A percentile compares a stretch with the other conserved stretches of the same genome.
Evolutionary conservation across 1,140 invertebrate species (phyloP).

Genomic region (Chrysoperla carnea): DNA sequence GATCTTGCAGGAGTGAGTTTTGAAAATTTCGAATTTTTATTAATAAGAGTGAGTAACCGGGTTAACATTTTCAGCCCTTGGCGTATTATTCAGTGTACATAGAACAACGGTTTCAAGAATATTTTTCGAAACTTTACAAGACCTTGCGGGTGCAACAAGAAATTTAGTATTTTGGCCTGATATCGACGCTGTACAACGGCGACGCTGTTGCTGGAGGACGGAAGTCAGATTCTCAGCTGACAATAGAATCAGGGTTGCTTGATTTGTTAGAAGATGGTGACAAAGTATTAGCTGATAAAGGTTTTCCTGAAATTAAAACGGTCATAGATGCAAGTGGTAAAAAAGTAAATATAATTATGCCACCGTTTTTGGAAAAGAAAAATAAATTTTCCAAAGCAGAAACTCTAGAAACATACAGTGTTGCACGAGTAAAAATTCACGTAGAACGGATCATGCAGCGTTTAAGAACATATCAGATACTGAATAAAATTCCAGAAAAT

Average conservation of each 20-base stretch:
- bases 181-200: conserved; percentile 6
- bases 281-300: too few species aligned
- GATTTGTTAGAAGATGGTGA: too few species aligned
- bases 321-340: too few species aligned
- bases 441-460: conserved; percentile 17
- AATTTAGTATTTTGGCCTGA: conserved; percentile 12
- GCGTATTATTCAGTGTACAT: conserved; percentile 6
- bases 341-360: too few species aligned
- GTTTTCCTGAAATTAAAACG: too few species aligned
- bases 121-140: conserved; percentile 6
- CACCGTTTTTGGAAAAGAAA: too few species aligned
- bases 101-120: conserved; percentile 7
- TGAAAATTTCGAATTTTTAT: conserved; percentile 4
- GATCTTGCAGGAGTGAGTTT: conserved; percentile 5
- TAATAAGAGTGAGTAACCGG: conserved; percentile 1
- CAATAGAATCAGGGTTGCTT: too few species aligned
- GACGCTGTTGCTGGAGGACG: conserved; percentile 1
- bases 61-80: conserved; percentile 6
- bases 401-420: neutral
- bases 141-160: conserved; percentile 4
- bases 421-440: conserved; percentile 17
- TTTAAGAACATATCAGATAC: conserved; percentile 11
- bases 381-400: too few species aligned
- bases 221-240: too few species aligned
- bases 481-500: conserved; percentile 8